Conservation (phyloP, 2,113 vertebrate species). For the Athene cunicularia region DNA sequence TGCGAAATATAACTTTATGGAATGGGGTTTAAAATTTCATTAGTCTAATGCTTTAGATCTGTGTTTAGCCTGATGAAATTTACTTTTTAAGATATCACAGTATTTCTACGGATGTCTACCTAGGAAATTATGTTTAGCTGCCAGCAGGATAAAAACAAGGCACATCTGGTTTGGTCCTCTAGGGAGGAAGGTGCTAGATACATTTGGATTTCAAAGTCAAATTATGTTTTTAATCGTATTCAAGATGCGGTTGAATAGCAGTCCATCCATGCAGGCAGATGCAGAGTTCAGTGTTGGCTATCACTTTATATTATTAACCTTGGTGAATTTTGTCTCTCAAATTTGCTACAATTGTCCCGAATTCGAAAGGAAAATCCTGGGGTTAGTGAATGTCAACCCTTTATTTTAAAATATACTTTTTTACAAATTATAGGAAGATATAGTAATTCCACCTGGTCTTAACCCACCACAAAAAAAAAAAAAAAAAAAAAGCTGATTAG, state of each 20-base stretch:
- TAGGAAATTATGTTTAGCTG: slow-evolving; percentile 28
- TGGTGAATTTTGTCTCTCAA: neutral
- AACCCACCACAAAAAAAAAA: neutral
- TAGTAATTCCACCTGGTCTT: neutral
- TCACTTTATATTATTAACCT: neutral
- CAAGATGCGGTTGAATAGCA: neutral
- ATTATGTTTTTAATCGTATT: slow-evolving; percentile 35
- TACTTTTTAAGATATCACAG: slow-evolving; percentile 34
- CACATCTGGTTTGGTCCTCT: slow-evolving; percentile 46
- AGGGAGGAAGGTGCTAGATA: slow-evolving; percentile 37
- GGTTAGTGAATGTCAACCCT: neutral
- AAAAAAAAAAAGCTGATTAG: neutral
- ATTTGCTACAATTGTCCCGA: neutral
- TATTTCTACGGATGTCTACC: slow-evolving; percentile 21
- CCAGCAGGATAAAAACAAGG: slow-evolving; percentile 34
- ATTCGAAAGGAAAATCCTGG: neutral
- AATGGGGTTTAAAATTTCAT: neutral
- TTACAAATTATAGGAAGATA: neutral
- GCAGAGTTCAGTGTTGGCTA: neutral
- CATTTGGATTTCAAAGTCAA: slow-evolving; percentile 38
- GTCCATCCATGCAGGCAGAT: slow-evolving; percentile 2
- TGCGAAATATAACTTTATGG: neutral
- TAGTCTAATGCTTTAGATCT: slow-evolving; percentile 1
- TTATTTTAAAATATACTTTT: neutral
- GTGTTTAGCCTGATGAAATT: slow-evolving; percentile 20